Evolutionary conservation across 2,113 vertebrate species (phyloP).

Genomic region (Sinocyclocheilus anshuiensis): DNA sequence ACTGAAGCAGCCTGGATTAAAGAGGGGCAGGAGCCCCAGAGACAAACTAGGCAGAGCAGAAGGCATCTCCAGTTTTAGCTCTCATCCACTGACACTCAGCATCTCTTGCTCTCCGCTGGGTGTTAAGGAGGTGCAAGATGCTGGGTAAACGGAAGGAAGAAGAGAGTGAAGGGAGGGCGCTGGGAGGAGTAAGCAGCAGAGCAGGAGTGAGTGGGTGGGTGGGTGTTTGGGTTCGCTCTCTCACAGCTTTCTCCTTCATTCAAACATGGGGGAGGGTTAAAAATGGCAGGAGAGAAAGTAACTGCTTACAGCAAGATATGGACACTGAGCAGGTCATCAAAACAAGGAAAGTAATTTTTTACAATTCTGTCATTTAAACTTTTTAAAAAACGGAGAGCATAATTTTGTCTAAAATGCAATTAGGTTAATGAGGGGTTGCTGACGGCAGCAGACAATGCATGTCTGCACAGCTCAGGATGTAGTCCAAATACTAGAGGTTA

Average conservation of each 20-base stretch:
- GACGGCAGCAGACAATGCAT: not conserved
- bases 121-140: constrained; percentile 71
- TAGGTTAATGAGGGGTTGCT: constrained; percentile 44
- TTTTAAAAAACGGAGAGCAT: too few relatives aligned
- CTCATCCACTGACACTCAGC: constrained; percentile 69
- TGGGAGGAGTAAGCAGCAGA: constrained; percentile 60
- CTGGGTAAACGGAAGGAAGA: constrained; percentile 64
- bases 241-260: constrained; percentile 10
- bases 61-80: constrained; percentile 67
- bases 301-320: constrained; percentile 20
- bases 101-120: constrained; percentile 67
- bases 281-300: constrained; percentile 49
- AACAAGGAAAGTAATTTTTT: not conserved
- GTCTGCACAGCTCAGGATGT: not conserved
- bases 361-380: too few relatives aligned
- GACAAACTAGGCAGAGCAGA: constrained; percentile 75
- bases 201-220: constrained; percentile 58
- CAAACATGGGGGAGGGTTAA: constrained; percentile 34
- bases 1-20: not conserved
- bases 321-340: not conserved
- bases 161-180: constrained; percentile 59
- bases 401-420: constrained; percentile 29
- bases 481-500: not conserved
- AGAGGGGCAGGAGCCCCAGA: constrained; percentile 25
- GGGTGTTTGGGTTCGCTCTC: not conserved